Base-by-base conservation (phyloP, 2,888 invertebrate species). In the Phasia obesa region DNA sequence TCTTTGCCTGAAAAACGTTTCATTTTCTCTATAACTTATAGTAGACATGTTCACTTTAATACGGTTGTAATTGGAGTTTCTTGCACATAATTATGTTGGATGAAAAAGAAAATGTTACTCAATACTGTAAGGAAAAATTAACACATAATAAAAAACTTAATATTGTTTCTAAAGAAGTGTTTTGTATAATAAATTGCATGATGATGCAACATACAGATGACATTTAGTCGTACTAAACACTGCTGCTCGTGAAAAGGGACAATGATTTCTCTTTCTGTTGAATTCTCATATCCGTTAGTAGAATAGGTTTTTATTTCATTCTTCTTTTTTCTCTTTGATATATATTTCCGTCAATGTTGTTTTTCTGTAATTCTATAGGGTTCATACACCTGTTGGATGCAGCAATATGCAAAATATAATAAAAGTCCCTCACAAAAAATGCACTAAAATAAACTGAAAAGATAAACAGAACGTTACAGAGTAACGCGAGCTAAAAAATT, bases 261-360 rank as follows among this genome's bases (percentile, higher is more conserved):
- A 73, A 67, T 69, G 62, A 81, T 53, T 85, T 85, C 60, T 57
- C 42, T 73, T 62, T 25, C 59, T 71, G 77, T 64, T 77, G 79
- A 85, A 87, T 87, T 89, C 87, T 89, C 88, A 90, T 89, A 90
- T 89, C 90, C 89, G 89, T 42, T 73, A 42, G 75, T 83, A 75
- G 86, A 87, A 87, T 84, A 69, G 78, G 35, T 77, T 84, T 81
- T 78, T 70, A 67, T 62, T 81, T 76, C 47, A 31, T 23, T 70
- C 55, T 15, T 25, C 3, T 31, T 21, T 23, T 44, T 25, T 42
- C 25, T 59, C 19, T 42, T 51, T 19, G 15, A n/a, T 35, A 17
- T 21, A 13, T 31, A 31, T 53, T 47, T 65, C 60, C 23, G 49
- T 7, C 42, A 65, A 65, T 65, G 42, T 65, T 27, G 25, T 53